These are phyloP conservation scores for Triplophysa dalaica DNA, from an alignment of 2,113 vertebrate species.

Conservation along the genomic window DNA sequence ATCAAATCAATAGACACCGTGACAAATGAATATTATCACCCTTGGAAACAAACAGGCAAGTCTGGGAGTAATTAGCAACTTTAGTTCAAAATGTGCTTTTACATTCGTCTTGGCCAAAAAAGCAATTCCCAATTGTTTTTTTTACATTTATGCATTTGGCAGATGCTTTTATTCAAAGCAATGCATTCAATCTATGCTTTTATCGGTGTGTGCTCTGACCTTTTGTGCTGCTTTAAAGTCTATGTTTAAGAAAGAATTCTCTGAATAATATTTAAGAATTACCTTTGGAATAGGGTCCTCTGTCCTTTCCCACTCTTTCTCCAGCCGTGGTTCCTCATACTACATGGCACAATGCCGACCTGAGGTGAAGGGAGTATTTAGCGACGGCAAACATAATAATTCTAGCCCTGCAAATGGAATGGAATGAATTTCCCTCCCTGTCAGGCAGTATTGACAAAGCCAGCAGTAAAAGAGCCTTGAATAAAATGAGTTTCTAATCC, in stretches of 20 bases:
- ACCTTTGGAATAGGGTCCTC: neutral
- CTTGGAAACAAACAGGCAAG: constrained; percentile 18
- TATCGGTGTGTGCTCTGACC: too few species aligned
- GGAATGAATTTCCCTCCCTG: constrained; percentile 40
- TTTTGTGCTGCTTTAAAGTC: too few species aligned
- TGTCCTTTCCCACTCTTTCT: neutral
- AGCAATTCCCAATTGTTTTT: neutral
- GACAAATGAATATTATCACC: constrained; percentile 49
- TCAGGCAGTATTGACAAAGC: constrained; percentile 46
- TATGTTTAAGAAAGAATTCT: too few species aligned
- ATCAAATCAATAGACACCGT: constrained; percentile 52
- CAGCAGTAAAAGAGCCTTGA: constrained; percentile 35
- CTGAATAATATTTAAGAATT: neutral
- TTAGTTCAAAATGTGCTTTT: neutral
- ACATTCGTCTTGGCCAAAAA: neutral
- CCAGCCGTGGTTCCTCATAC: neutral
- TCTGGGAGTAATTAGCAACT: neutral
- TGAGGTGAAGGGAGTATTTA: constrained; percentile 37
- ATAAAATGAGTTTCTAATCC: constrained; percentile 44
- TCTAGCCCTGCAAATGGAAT: constrained; percentile 44
- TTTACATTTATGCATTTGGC: neutral
- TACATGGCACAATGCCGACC: constrained; percentile 26
- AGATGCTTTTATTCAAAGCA: too few species aligned
- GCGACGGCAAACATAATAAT: constrained; percentile 51
- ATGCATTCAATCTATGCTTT: too few species aligned